Evolutionary conservation across 2,888 invertebrate genomes (phyloP).

Genomic region (Platypus cylindrus): DNA sequence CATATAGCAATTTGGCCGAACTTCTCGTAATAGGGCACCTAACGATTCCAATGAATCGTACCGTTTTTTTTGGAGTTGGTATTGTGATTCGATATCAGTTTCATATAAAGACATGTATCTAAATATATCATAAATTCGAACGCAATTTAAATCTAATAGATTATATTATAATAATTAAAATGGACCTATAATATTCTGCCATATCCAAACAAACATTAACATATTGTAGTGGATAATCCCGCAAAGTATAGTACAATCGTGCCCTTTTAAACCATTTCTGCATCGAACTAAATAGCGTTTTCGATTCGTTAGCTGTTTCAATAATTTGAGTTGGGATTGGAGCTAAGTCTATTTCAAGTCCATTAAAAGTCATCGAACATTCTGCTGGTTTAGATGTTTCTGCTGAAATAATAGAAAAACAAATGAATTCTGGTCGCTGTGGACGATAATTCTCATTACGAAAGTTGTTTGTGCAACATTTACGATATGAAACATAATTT

Average conservation of each 20-base stretch:
- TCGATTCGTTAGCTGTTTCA: constrained; percentile 37
- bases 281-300: constrained; percentile 41
- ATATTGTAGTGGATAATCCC: constrained; percentile 45
- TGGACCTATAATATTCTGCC: constrained; percentile 45
- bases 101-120: constrained; percentile 59
- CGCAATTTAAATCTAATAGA: not conserved
- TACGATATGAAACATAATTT: too few relatives aligned
- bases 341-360: constrained; percentile 7
- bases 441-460: too few relatives aligned
- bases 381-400: too few relatives aligned
- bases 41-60: constrained; percentile 46
- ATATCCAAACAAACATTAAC: constrained; percentile 46
- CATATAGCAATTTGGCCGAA: constrained; percentile 42
- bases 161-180: not conserved
- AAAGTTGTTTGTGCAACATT: too few relatives aligned
- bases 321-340: constrained; percentile 26
- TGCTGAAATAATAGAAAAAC: too few relatives aligned
- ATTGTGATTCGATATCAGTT: constrained; percentile 47
- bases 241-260: constrained; percentile 44
- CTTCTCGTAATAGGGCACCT: constrained; percentile 42
- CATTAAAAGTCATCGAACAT: constrained; percentile 7
- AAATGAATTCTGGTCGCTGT: too few relatives aligned
- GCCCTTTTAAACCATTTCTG: constrained; percentile 48
- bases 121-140: not conserved
- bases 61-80: constrained; percentile 45